Base-by-base conservation (phyloP, 1,140 invertebrate species). In the Aphidius ervi region DNA sequence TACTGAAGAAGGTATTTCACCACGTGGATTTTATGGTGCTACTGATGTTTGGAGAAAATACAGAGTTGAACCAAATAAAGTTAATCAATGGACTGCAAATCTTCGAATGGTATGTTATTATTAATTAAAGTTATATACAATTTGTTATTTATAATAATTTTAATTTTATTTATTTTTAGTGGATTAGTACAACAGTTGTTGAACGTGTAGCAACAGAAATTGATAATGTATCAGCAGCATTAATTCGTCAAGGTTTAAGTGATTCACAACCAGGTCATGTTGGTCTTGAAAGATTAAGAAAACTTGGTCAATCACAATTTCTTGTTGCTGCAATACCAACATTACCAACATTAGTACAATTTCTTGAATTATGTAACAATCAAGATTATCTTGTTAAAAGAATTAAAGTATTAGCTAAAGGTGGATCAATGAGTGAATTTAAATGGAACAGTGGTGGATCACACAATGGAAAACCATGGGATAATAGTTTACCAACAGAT, bases 381-480 rank as follows among this genome's bases (percentile, higher is more conserved):
- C 92, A 94, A 70, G 89, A 93, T 73, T 94, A 94, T 77, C 72
- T 94, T 8, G 85, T 91, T 4, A 85, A 86, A 55, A 81, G 92
- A 67, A 88, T 94, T 10, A 84, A 84, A 77, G 80, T 83, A 81
- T 78, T 94, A 5, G 83, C 87, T 0, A 87, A 84, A 68, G 89
- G 89, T 62, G 89, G 90, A 31, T 91, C 89, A 67, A 88, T 94
- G 83, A 88, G 88, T 61, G 88, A 90, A 60, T 94, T 87, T 68
- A 86, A 85, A 62, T 94, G 92, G 91, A 90, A 91, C 76, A 81
- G 84, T 52, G 91, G 91, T 6, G 84, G 87, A 8, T 75, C 78
- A 46, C 86, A 86, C 66, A 86, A 90, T 71, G 86, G 86, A 5
- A 89, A 91, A 74, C 82, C 84, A 41, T 93, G 91, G 91, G 88